Conservation (phyloP, 2,113 vertebrate species). For the Benthochromis sp. region DNA sequence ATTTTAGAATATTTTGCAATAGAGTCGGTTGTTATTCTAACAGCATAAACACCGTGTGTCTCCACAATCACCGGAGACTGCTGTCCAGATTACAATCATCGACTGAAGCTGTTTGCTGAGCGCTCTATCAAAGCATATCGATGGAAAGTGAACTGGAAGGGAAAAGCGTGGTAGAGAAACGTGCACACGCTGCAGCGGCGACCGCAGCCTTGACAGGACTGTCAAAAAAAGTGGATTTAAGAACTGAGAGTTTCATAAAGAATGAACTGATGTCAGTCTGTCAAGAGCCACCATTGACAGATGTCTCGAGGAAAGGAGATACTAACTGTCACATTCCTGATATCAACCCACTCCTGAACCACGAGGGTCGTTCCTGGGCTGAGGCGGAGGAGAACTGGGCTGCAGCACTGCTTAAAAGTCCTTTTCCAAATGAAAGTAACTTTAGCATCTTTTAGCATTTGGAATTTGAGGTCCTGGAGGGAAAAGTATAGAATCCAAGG, state of each 20-base stretch:
- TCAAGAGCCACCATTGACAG: not conserved
- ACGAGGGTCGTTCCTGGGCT: not conserved
- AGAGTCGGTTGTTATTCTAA: not conserved
- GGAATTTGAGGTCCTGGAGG: not conserved
- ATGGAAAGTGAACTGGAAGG: not conserved
- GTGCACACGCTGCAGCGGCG: not conserved
- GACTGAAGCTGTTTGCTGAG: not conserved
- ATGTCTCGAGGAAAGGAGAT: not conserved
- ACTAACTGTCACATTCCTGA: not conserved
- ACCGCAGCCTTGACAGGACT: not conserved
- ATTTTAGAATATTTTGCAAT: not conserved
- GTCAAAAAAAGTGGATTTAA: not conserved
- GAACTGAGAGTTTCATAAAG: not conserved
- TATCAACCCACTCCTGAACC: not conserved
- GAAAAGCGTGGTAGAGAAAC: fast-evolving
- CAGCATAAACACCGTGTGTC: not conserved
- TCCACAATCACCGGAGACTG: not conserved
- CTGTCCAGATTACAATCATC: not conserved
- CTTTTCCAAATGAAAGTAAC: not conserved
- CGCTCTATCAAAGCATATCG: not conserved
- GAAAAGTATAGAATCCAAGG: not conserved
- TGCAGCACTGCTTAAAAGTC: not conserved
- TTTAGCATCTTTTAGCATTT: not conserved
- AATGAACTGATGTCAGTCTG: not conserved
- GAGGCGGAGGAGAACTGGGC: not conserved